phyloP scores from a whole-genome alignment of 2,113 vertebrate genomes.

The Urocynchramus pylzowi region DNA sequence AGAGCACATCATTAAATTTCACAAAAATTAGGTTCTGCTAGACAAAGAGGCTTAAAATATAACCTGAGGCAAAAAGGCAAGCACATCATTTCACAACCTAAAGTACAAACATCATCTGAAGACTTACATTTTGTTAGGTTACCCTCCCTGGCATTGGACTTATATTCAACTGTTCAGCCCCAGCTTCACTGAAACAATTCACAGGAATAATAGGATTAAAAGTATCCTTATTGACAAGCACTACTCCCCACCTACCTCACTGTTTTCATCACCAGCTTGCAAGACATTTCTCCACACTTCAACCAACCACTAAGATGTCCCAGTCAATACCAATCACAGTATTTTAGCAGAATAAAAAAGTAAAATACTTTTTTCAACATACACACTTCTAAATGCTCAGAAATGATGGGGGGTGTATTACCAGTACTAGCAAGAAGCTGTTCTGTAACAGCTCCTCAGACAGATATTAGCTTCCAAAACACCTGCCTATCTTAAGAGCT shows the following conservation, averaged over 20 bases:
- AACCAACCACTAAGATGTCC: background rate
- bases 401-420: rapidly evolving
- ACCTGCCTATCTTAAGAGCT: background rate
- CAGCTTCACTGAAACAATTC: background rate
- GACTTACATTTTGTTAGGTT: background rate
- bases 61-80: background rate
- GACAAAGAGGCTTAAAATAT: background rate
- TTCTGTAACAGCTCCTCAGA: background rate
- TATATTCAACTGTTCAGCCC: background rate
- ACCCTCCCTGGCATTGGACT: background rate
- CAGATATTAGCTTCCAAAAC: background rate
- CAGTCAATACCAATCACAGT: background rate
- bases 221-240: background rate
- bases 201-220: background rate
- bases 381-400: background rate
- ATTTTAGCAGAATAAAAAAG: background rate
- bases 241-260: background rate
- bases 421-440: background rate
- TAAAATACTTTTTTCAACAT: background rate
- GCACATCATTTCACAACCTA: background rate
- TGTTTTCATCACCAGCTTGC: background rate
- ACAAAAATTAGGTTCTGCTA: background rate
- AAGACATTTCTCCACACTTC: background rate
- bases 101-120: background rate
- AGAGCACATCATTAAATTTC: background rate